Base-by-base conservation (phyloP, 2,113 vertebrate genomes). In the Aramus guarauna region DNA sequence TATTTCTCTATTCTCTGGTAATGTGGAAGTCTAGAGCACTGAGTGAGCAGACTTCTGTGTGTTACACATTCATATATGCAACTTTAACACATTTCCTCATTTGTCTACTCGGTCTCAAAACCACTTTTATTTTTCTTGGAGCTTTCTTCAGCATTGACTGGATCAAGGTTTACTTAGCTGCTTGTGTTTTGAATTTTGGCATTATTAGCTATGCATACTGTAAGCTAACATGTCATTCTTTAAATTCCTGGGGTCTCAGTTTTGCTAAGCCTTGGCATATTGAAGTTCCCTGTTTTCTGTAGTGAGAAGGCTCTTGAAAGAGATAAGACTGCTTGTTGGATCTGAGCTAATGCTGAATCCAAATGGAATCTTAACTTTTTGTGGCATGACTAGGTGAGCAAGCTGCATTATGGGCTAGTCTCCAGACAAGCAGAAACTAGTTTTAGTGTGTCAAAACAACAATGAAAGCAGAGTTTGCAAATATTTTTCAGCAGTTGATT, bases 401-500 rank as follows among this genome's bases (percentile, higher is more conserved):
- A 48, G 34, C 47, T 59, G 13, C 9, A 12, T 74, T 72, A 48
- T 17, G 14, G 41, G 39, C 69, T 85, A 34, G 66, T 36, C 41
- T 91, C 34, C 9, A 43, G 34, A 64, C 91, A 85, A 89, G 94
- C 39, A 67, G 68, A 63, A 94, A 87, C 91, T 77, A 56, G 93
- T 91, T 85, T 50, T 58, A 41, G 47, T 87, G 13, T 91, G 83
- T 90, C 64, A 84, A 84, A 96, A 94, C 79, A 90, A 59, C 56
- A 77, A n/a, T 27, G 64, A 77, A 94, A 77, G 50, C n/a, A 37
- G 69, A 79, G 59, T 59, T 69, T 23, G 41, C 55, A 94, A 80
- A 52, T 84, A 84, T 16, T 94, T 96, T 73, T 84, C 55, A 67
- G 39, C 39, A 71, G 41, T 81, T 81, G 64, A 56, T 77, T 92